Percentiles rank a stretch among this genome's conserved stretches.
These are phyloP conservation scores for Hypocryptadius cinnamomeus DNA, from an alignment of 2,113 vertebrate genomes.

Conservation along the genomic window DNA sequence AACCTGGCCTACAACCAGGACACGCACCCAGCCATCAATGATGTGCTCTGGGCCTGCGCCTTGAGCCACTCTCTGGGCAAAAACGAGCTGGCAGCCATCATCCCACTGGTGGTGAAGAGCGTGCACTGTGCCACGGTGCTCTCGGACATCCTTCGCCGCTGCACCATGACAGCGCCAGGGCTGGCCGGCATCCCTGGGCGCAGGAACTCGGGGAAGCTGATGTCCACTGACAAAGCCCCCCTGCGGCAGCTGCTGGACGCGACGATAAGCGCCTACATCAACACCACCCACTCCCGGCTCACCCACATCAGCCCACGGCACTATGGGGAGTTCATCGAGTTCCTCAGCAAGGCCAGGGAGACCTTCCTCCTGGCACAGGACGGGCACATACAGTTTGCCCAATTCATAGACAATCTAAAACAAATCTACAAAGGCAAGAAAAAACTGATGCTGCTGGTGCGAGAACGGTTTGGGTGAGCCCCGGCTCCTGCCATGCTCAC, in stretches of 20 bases:
- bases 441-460: conserved; percentile 97
- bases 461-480: conserved; percentile 92
- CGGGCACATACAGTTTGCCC: conserved; percentile 94
- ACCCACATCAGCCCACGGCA: conserved; percentile 98
- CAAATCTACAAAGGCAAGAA: conserved; percentile 99
- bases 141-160: conserved; percentile 94
- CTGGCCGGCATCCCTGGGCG: conserved; percentile 92
- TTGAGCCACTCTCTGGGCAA: conserved; percentile 98
- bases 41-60: conserved; percentile 97
- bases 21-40: conserved; percentile 96
- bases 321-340: conserved; percentile 98
- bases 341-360: conserved; percentile 95
- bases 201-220: conserved; percentile 95
- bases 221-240: conserved; percentile 97
- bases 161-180: conserved; percentile 94
- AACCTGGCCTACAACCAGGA: conserved; percentile 99
- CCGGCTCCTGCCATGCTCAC: not conserved
- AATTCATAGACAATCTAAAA: conserved; percentile 99
- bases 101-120: conserved; percentile 96
- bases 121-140: conserved; percentile 96
- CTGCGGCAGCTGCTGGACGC: conserved; percentile 93
- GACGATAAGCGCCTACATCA: conserved; percentile 96
- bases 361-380: conserved; percentile 96
- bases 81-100: conserved; percentile 95
- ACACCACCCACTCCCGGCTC: conserved; percentile 96